Percentiles rank a stretch among this genome's conserved stretches.
phyloP scores from a whole-genome alignment of 2,113 vertebrate genomes.

The Bettongia penicillata region DNA sequence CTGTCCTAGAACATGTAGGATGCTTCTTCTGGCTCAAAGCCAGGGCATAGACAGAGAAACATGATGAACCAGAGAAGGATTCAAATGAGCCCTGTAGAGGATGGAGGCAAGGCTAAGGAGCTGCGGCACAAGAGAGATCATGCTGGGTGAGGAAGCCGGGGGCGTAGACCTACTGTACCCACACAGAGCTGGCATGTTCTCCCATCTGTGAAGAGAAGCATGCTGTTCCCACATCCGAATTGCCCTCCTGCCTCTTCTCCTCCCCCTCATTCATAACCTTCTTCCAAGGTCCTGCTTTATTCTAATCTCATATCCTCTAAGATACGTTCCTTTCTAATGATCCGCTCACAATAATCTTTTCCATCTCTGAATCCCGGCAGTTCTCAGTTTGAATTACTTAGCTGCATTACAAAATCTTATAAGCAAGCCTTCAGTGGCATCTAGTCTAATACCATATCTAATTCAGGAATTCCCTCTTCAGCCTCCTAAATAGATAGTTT shows the following conservation, averaged over 20 bases:
- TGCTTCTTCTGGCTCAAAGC: neutral
- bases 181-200: neutral
- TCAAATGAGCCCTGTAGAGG: neutral
- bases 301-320: neutral
- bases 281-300: neutral
- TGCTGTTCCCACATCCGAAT: neutral
- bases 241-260: neutral
- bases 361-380: neutral
- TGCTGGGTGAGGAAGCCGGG: neutral
- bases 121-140: neutral
- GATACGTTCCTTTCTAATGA: neutral
- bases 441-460: neutral
- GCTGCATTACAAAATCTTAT: neutral
- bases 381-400: neutral
- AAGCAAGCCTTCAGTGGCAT: neutral
- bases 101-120: neutral
- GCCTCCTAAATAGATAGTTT: neutral
- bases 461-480: neutral
- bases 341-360: neutral
- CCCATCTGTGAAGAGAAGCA: neutral
- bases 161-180: neutral
- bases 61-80: neutral
- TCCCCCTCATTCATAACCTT: neutral
- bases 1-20: neutral
- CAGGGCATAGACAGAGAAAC: neutral